Percentiles rank a stretch among this genome's conserved stretches.
These are phyloP conservation scores for Hofmannophila pseudospretella DNA, from an alignment of 2,888 invertebrate species.

Conservation along the genomic window DNA sequence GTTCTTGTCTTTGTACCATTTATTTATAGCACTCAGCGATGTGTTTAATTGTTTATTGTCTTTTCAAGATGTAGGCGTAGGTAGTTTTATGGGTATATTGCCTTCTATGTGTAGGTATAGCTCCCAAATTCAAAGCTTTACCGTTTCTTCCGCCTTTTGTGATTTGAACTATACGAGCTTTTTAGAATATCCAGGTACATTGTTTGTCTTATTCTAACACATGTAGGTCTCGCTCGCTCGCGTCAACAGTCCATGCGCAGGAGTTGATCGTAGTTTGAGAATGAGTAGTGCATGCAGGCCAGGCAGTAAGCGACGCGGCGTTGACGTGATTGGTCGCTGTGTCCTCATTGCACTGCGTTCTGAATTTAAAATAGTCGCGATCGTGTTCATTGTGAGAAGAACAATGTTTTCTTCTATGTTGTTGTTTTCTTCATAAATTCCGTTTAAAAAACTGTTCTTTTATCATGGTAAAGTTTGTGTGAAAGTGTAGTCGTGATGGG, in stretches of 20 bases:
- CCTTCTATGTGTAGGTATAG: constrained; percentile 5
- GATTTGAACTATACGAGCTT: constrained; percentile 48
- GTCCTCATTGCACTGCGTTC: constrained; percentile 38
- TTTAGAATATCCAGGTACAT: constrained; percentile 56
- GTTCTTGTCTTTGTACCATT: constrained; percentile 2
- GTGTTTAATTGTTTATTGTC: constrained; percentile 15
- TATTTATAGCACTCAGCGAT: constrained; percentile 5
- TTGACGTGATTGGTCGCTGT: constrained; percentile 61
- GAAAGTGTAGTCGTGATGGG: constrained; percentile 21
- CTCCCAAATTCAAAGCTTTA: constrained; percentile 38
- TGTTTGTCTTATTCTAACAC: constrained; percentile 37
- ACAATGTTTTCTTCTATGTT: constrained; percentile 47
- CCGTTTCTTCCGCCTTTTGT: constrained; percentile 47
- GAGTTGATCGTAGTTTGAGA: constrained; percentile 51
- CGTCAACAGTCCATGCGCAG: constrained; percentile 56
- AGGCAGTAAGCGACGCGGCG: constrained; percentile 60
- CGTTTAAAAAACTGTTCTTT: constrained; percentile 7
- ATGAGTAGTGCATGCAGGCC: constrained; percentile 36
- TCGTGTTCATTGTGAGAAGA: constrained; percentile 43
- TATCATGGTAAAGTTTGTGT: constrained; percentile 16
- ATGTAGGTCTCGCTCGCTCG: constrained; percentile 43
- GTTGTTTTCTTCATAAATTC: constrained; percentile 23
- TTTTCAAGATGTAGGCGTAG: too few species aligned
- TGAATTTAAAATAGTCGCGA: constrained; percentile 60
- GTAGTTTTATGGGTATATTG: too few species aligned